Evolutionary conservation across 2,888 invertebrate genomes (phyloP).

Genomic region (Limnephilus marmoratus): DNA sequence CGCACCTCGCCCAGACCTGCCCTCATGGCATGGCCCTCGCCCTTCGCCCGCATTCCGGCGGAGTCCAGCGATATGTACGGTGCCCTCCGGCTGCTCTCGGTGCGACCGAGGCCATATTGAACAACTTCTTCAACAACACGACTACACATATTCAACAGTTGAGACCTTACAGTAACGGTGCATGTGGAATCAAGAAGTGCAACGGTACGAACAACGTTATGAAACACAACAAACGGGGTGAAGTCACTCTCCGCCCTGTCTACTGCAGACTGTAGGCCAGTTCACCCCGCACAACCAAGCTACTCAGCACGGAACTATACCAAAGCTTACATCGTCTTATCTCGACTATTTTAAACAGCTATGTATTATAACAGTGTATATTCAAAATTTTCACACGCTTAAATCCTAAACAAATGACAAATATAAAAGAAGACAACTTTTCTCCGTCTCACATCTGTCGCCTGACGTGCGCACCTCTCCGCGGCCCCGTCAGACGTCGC

Average conservation of each 20-base stretch:
- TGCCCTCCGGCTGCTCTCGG: not conserved
- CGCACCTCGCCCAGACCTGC: not conserved
- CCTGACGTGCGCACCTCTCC: not conserved
- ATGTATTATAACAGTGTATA: constrained; percentile 56
- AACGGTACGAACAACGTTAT: constrained; percentile 63
- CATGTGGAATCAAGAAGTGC: constrained; percentile 65
- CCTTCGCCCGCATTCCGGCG: not conserved
- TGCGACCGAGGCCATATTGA: not conserved
- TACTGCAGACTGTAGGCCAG: not conserved
- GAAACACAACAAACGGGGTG: constrained; percentile 64
- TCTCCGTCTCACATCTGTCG: not conserved
- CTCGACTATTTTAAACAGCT: constrained; percentile 34
- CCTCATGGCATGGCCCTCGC: not conserved
- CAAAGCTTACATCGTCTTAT: constrained; percentile 3
- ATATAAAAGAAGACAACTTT: constrained; percentile 48
- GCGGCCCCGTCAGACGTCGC: constrained; percentile 4
- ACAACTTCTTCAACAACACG: not conserved
- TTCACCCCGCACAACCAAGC: constrained; percentile 10
- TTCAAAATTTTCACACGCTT: constrained; percentile 60
- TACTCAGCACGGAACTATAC: constrained; percentile 5
- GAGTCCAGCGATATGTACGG: constrained; percentile 3
- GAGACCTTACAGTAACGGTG: constrained; percentile 58
- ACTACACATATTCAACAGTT: constrained; percentile 54
- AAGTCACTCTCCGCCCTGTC: not conserved
- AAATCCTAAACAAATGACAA: constrained; percentile 57